phyloP scores from a whole-genome alignment of 2,888 invertebrate species.

The Congeria kusceri region DNA sequence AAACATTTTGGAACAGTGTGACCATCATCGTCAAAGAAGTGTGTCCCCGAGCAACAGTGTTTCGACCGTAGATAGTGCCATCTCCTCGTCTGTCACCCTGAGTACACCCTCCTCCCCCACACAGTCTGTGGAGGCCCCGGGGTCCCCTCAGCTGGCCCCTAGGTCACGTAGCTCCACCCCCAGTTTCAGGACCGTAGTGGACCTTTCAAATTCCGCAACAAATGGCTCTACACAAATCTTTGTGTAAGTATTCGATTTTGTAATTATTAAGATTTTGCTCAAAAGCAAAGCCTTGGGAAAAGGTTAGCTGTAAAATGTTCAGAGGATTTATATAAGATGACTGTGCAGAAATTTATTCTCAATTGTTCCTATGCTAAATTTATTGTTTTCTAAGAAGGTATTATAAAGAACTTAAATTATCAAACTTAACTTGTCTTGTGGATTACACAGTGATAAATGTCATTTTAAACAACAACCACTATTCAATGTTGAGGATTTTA shows the following conservation, averaged over 20 bases:
- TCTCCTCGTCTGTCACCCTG: conserved; percentile 44
- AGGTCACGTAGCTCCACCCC: conserved; percentile 30
- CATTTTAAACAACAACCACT: no score
- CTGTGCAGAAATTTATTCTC: no score
- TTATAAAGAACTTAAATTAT: not conserved
- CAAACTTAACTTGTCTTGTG: not conserved
- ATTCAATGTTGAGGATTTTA: no score
- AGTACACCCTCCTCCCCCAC: conserved; percentile 58
- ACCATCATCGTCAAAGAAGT: conserved; percentile 37
- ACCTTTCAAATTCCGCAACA: conserved; percentile 29
- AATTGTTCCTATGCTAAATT: no score
- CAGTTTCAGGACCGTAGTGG: conserved; percentile 58
- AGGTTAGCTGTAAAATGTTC: no score
- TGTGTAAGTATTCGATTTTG: conserved; percentile 35
- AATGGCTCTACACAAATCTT: conserved; percentile 37
- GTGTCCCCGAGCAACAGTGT: conserved; percentile 61
- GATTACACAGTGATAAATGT: no score
- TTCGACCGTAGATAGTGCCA: conserved; percentile 63
- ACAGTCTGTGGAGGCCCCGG: conserved; percentile 41
- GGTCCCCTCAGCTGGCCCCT: conserved; percentile 42
- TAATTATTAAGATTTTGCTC: no score
- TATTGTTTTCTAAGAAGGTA: no score
- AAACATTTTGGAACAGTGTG: conserved; percentile 13
- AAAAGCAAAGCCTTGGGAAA: no score
- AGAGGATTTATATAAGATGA: no score